A percentile compares a stretch with the other conserved stretches of the same genome.
Conservation (phyloP, 2,113 vertebrate genomes). For the Pterocles orientalis region DNA sequence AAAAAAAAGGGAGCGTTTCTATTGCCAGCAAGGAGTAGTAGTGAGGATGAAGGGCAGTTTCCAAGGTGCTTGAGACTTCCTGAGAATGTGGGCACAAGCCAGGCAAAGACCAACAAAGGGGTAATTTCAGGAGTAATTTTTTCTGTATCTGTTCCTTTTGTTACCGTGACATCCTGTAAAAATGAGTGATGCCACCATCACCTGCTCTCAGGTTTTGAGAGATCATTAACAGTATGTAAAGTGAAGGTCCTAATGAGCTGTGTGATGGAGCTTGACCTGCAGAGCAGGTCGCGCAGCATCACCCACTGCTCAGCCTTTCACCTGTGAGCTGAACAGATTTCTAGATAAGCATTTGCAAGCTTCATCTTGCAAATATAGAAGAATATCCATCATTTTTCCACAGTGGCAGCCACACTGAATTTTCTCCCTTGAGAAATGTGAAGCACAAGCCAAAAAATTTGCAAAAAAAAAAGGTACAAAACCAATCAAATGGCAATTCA, state of each 20-base stretch:
- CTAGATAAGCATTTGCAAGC: not conserved
- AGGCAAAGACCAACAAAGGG: not conserved
- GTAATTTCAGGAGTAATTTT: not conserved
- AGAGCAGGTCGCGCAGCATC: not conserved
- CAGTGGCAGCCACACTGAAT: not conserved
- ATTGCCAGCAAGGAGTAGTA: not conserved
- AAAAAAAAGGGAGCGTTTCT: not conserved
- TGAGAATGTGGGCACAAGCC: not conserved
- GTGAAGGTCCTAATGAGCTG: not conserved
- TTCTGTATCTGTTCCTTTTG: not conserved
- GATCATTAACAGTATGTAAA: not conserved
- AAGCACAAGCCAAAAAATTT: not conserved
- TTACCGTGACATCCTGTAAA: not conserved
- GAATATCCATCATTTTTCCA: not conserved
- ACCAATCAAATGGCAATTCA: not conserved
- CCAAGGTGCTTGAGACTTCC: not conserved
- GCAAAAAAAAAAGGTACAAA: not conserved
- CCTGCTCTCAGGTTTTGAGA: not conserved
- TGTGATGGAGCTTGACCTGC: not conserved
- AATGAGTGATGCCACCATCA: not conserved
- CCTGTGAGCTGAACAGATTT: not conserved
- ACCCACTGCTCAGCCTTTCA: not conserved
- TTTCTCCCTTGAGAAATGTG: not conserved
- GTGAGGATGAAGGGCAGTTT: not conserved
- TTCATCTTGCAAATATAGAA: not conserved